These are phyloP conservation scores for Microtus obscurus DNA, from an alignment of 2,797 vertebrate species.

Conservation along the genomic window DNA sequence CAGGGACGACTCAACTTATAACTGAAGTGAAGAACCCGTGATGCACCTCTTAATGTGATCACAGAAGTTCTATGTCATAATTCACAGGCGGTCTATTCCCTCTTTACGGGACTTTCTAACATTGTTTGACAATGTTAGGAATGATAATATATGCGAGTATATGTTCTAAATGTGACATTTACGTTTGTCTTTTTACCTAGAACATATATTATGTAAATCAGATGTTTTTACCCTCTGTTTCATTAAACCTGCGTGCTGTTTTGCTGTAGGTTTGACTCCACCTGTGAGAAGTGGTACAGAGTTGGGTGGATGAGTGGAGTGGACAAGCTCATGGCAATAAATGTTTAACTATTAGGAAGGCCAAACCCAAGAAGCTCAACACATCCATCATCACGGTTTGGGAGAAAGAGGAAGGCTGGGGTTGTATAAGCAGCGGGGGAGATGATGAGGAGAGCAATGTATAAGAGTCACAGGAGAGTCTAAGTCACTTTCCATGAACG, in stretches of 20 bases:
- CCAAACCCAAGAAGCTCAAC: background rate
- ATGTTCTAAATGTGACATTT: constrained; percentile 73
- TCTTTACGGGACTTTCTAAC: constrained; percentile 64
- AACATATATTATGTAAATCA: constrained; percentile 66
- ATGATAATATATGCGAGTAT: constrained; percentile 75
- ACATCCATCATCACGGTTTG: background rate
- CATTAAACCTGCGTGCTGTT: background rate
- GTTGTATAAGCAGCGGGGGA: background rate
- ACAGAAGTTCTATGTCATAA: constrained; percentile 67
- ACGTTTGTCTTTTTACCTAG: constrained; percentile 74
- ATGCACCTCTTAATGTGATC: constrained; percentile 23
- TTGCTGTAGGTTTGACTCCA: background rate
- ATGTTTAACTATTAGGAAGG: constrained; percentile 13
- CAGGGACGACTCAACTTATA: constrained; percentile 3
- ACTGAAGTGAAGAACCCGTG: constrained; percentile 13
- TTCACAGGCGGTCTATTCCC: constrained; percentile 62
- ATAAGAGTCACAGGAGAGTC: background rate
- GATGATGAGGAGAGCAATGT: background rate
- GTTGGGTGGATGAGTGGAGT: background rate
- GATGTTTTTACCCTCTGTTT: background rate
- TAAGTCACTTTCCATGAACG: background rate
- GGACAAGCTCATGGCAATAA: background rate
- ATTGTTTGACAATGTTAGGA: constrained; percentile 74
- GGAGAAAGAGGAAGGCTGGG: background rate
- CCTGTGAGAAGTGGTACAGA: background rate